phyloP scores from a whole-genome alignment of 2,797 vertebrate species.

The Alauda arvensis region DNA sequence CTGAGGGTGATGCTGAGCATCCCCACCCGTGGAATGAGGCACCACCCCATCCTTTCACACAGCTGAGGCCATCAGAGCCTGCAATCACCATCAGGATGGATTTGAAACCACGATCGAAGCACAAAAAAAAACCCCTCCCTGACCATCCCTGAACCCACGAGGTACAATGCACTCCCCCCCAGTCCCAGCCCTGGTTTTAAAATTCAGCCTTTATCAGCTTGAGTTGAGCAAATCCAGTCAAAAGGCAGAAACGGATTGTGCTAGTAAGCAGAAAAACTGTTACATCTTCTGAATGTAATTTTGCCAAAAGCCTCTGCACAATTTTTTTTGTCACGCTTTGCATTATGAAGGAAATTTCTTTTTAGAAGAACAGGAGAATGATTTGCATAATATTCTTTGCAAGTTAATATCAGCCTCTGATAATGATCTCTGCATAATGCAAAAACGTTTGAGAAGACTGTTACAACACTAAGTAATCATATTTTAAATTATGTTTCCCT shows the following conservation, averaged over 20 bases:
- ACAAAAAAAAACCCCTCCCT: background rate
- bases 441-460: constrained; percentile 69
- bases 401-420: constrained; percentile 74
- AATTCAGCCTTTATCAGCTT: constrained; percentile 50
- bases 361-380: constrained; percentile 58
- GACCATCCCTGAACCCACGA: background rate
- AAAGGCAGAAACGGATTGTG: constrained; percentile 67
- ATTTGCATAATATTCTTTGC: constrained; percentile 76
- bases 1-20: background rate
- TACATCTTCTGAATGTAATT: constrained; percentile 68
- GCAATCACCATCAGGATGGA: fast-evolving
- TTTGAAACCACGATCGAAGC: background rate
- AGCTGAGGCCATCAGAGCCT: background rate
- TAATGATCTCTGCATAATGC: constrained; percentile 65
- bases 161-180: background rate
- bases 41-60: fast-evolving
- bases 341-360: constrained; percentile 67
- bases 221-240: constrained; percentile 51
- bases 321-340: constrained; percentile 67
- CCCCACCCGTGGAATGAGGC: background rate
- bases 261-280: constrained; percentile 69
- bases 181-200: background rate
- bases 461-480: constrained; percentile 78
- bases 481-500: constrained; percentile 79
- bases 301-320: constrained; percentile 63